Conservation (phyloP, 1,140 invertebrate genomes). For the Agrypnia vestita region DNA sequence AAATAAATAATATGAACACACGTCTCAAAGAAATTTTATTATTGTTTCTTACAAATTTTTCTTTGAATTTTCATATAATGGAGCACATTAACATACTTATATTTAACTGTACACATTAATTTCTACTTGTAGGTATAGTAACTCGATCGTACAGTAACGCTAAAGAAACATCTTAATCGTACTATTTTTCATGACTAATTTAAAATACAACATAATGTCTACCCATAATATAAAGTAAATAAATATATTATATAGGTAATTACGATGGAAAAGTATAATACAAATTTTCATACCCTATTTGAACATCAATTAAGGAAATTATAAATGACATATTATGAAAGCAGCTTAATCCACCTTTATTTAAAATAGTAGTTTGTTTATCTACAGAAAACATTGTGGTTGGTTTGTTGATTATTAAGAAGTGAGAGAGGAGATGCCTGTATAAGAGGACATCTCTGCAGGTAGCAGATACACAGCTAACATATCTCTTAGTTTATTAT, state of each 20-base stretch:
- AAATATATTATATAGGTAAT: conserved; percentile 36
- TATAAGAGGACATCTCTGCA: too few species aligned
- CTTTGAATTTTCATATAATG: conserved; percentile 60
- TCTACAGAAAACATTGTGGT: too few species aligned
- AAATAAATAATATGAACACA: conserved; percentile 55
- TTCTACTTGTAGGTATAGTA: conserved; percentile 57
- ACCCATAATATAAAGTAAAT: conserved; percentile 34
- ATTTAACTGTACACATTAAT: conserved; percentile 57
- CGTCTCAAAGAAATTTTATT: conserved; percentile 62
- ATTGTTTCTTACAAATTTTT: conserved; percentile 62
- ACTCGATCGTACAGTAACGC: conserved; percentile 59
- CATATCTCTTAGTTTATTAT: too few species aligned
- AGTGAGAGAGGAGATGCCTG: too few species aligned
- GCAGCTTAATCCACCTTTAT: too few species aligned
- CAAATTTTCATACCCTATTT: conserved; percentile 40
- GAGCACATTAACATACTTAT: conserved; percentile 62
- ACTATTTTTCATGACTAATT: conserved; percentile 52
- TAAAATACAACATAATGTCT: conserved; percentile 38
- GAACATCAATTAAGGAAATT: conserved; percentile 46
- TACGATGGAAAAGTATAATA: conserved; percentile 47
- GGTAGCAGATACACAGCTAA: too few species aligned
- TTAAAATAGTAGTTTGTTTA: too few species aligned
- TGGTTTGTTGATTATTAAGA: too few species aligned
- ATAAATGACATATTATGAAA: neutral
- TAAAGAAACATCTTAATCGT: conserved; percentile 49